Evolutionary conservation across 2,113 vertebrate genomes (phyloP).

Genomic region (Andinoacara biseriatus): DNA sequence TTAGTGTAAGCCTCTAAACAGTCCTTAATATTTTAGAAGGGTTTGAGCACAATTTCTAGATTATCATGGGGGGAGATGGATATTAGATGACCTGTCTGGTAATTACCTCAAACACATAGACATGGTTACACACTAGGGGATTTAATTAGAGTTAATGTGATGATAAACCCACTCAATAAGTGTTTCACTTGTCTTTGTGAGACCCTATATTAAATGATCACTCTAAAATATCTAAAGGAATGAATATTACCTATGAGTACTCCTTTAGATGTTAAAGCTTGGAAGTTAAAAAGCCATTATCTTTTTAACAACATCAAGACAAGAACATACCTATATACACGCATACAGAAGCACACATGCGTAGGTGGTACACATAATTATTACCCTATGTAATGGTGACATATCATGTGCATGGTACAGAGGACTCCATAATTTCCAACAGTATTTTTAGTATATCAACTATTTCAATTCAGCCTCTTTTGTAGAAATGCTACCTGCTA

Average conservation of each 20-base stretch:
- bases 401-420: background rate
- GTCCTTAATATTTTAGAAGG: background rate
- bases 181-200: background rate
- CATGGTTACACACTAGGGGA: background rate
- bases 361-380: background rate
- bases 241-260: background rate
- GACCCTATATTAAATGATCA: background rate
- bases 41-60: background rate
- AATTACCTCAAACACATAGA: constrained; percentile 5
- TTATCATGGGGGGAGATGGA: background rate
- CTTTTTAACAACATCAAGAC: background rate
- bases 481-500: background rate
- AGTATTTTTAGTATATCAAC: background rate
- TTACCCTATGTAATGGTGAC: background rate
- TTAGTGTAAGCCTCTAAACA: background rate
- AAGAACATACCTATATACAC: background rate
- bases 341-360: background rate
- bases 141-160: constrained; percentile 12
- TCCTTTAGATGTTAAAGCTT: background rate
- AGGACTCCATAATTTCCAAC: background rate
- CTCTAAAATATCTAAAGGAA: background rate
- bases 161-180: background rate
- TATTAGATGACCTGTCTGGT: constrained; percentile 7
- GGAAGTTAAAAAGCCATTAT: background rate
- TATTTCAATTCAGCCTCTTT: background rate